Percentiles rank a stretch among this genome's conserved stretches.
Conservation (phyloP, 2,797 vertebrate species). For the Rousettus madagascariensis region DNA sequence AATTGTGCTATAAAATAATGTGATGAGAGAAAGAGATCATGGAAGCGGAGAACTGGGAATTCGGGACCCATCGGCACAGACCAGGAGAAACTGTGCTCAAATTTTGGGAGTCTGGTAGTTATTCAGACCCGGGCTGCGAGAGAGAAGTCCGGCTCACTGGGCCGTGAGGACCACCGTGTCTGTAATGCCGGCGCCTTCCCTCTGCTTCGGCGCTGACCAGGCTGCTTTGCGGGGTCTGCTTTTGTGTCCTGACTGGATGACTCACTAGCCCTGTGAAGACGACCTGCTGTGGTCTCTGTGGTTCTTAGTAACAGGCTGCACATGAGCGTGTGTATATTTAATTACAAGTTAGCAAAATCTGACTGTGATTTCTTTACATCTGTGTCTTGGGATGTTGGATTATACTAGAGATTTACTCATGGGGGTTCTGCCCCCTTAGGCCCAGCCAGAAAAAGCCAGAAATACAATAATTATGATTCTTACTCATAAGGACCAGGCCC, state of each 20-base stretch:
- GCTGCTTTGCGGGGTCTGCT: neutral
- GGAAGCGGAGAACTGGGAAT: neutral
- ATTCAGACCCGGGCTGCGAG: neutral
- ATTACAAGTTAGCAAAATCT: neutral
- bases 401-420: too few species aligned
- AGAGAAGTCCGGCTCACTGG: too few species aligned
- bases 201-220: neutral
- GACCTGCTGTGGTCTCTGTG: neutral
- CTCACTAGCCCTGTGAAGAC: fast-evolving
- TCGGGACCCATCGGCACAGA: neutral
- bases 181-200: neutral
- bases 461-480: neutral
- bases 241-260: neutral
- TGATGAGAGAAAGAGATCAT: conserved; percentile 46
- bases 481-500: neutral
- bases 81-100: neutral
- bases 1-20: conserved; percentile 33
- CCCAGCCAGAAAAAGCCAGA: neutral
- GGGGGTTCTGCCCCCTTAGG: neutral
- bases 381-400: neutral
- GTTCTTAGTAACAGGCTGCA: neutral
- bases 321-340: neutral
- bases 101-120: neutral
- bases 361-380: neutral
- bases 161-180: neutral